Base-by-base conservation (phyloP, 2,888 invertebrate species). In the Drosophila siamana region DNA sequence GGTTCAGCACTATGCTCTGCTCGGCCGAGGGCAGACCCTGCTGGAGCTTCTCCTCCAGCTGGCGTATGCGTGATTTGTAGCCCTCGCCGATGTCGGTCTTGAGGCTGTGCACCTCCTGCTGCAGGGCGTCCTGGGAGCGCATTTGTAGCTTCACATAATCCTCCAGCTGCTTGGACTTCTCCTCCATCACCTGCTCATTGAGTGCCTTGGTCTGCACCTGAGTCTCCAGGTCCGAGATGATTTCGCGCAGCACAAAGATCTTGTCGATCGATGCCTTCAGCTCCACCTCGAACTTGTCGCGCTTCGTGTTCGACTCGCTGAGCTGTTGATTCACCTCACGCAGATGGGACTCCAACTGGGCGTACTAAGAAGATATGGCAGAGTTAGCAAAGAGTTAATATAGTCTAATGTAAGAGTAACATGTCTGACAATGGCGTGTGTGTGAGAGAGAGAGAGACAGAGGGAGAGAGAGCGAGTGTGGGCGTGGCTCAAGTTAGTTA, bases 251-350 rank as follows among this genome's bases (percentile, higher is more conserved):
- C 9, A 95, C 93, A 81, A 93, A 93, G 19, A 96, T 94, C 91
- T 97, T 96, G 56, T 96, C 96, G 28, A 95, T 94, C 0, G 95
- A 94, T n/a, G 95, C 95, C 90, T 96, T 95, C 1, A 96, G 92
- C 74, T 97, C 96, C 1, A 93, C 93, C 90, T 97, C 96, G 0
- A 95, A 92, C 55, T 95, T 94, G 1, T 94, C 94, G 77, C 94
- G 95, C 69, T 94, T 94, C 0, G 93, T 91, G 78, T 95, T 94
- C 1, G 94, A 91, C 7, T 95, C 95, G 1, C 92, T 90, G 69
- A 96, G 93, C 52, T 94, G 92, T 72, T 94, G 93, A 47, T 94
- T 94, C 92, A 95, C 94, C 67, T 96, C 95, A 28, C 95, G 94
- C 47, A 96, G 93, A 92, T 97, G 96, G 2, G 94, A 93, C 92